A percentile compares a stretch with the other conserved stretches of the same genome.
phyloP scores from a whole-genome alignment of 1,140 invertebrate species.

The Lepidurus apus region DNA sequence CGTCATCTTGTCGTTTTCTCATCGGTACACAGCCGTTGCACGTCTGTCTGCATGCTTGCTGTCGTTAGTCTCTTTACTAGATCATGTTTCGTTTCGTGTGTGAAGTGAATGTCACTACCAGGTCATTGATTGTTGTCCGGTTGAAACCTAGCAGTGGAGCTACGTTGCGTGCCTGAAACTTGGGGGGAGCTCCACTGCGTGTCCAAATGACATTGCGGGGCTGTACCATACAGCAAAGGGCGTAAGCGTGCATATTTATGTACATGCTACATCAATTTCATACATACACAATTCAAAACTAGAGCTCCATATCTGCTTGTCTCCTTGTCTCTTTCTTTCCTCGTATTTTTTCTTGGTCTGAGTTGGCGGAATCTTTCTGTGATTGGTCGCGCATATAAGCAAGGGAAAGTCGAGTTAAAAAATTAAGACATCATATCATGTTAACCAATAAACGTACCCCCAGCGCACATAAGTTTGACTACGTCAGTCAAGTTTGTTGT shows the following conservation, averaged over 20 bases:
- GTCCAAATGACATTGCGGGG: not conserved
- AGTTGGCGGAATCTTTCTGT: not conserved
- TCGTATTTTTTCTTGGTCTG: not conserved
- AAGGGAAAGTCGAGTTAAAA: too few relatives aligned
- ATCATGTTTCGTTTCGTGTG: conserved; percentile 11
- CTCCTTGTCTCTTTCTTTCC: not conserved
- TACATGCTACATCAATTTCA: not conserved
- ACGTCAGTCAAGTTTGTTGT: too few relatives aligned
- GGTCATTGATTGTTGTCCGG: conserved; percentile 21
- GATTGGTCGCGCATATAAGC: too few relatives aligned
- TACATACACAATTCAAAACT: not conserved
- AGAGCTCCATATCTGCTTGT: not conserved
- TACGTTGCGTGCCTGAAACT: not conserved
- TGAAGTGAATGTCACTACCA: conserved; percentile 15
- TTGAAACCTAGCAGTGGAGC: conserved; percentile 5
- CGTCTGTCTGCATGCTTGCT: not conserved
- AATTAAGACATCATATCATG: too few relatives aligned
- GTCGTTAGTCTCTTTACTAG: conserved; percentile 15
- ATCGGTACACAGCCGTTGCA: not conserved
- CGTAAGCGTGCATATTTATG: not conserved
- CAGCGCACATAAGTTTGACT: too few relatives aligned
- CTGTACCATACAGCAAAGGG: not conserved
- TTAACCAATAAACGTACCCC: too few relatives aligned
- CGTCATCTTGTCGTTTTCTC: conserved; percentile 13
- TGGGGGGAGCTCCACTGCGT: not conserved